These are phyloP conservation scores for Plectropomus leopardus DNA, from an alignment of 2,113 vertebrate genomes.

Conservation along the genomic window DNA sequence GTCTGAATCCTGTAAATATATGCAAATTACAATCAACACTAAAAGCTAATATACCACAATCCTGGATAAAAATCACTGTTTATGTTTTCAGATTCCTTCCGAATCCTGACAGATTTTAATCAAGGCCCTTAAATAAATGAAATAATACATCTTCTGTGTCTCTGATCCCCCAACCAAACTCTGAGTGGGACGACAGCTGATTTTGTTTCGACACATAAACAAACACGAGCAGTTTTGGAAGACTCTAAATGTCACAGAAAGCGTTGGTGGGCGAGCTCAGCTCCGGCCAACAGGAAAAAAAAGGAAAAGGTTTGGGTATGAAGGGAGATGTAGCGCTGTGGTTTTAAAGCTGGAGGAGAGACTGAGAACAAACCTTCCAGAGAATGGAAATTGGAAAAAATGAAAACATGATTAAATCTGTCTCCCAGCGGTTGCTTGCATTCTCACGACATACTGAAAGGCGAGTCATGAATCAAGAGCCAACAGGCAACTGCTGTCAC, in stretches of 20 bases:
- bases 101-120: conserved; percentile 17
- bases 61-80: conserved; percentile 1
- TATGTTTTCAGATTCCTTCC: conserved; percentile 18
- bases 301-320: not conserved
- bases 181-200: conserved; percentile 45
- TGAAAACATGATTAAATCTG: conserved; percentile 70
- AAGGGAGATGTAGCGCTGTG: conserved; percentile 38
- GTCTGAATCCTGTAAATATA: conserved; percentile 8
- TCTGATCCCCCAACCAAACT: conserved; percentile 20
- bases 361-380: conserved; percentile 52
- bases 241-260: conserved; percentile 47
- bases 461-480: conserved; percentile 44
- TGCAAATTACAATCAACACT: conserved; percentile 14
- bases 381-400: conserved; percentile 59
- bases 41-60: not conserved
- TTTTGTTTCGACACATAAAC: conserved; percentile 41
- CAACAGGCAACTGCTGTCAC: conserved; percentile 31
- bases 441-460: conserved; percentile 70
- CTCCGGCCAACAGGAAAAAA: not conserved
- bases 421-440: conserved; percentile 54
- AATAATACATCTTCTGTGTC: conserved; percentile 31
- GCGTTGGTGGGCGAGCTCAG: conserved; percentile 32
- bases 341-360: conserved; percentile 38
- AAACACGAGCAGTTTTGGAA: conserved; percentile 61
- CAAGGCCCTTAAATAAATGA: conserved; percentile 8